Percentiles rank a stretch among this genome's conserved stretches.
Conservation (phyloP, 1,140 invertebrate species). For the Tenebrio molitor region DNA sequence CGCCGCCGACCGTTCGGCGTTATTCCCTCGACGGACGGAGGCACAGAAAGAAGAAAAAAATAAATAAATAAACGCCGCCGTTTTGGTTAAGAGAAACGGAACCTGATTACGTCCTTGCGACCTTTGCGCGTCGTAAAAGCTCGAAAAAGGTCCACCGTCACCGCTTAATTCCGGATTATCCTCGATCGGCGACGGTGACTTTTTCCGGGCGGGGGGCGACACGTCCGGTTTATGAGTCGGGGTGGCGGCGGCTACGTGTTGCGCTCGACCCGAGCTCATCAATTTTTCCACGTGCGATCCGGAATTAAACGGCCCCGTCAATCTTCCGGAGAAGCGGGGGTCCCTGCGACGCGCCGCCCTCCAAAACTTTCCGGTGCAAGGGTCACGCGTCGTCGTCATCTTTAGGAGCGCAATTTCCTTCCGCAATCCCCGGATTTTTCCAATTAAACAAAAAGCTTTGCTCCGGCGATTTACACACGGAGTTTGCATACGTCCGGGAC, state of each 20-base stretch:
- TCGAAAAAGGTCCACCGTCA: not conserved
- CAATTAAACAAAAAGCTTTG: slow-evolving; percentile 37
- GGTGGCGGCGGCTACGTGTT: slow-evolving; percentile 9
- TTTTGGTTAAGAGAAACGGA: slow-evolving; percentile 3
- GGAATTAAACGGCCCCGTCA: slow-evolving; percentile 15
- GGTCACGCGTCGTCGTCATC: not conserved
- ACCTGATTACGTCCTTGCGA: slow-evolving; percentile 14
- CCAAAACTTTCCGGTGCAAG: not conserved
- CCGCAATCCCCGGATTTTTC: slow-evolving; percentile 6
- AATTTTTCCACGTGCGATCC: slow-evolving; percentile 11
- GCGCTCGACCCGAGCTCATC: slow-evolving; percentile 10
- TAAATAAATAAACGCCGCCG: no score
- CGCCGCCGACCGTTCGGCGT: not conserved
- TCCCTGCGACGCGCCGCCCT: not conserved
- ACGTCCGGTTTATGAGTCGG: slow-evolving; percentile 1
- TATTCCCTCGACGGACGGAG: slow-evolving; percentile 1
- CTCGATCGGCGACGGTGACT: slow-evolving; percentile 3
- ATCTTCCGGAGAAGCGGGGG: no score
- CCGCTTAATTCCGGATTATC: slow-evolving; percentile 33
- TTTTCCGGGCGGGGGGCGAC: no score
- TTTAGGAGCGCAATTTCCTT: not conserved
- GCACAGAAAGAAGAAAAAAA: not conserved
- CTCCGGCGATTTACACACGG: slow-evolving; percentile 9
- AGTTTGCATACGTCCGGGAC: slow-evolving; percentile 9
- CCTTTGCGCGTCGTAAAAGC: slow-evolving; percentile 20